Evolutionary conservation across 1,140 invertebrate genomes (phyloP), one percentile per base, ranked within the genome.

Genomic region (Trialeurodes vaporariorum): DNA sequence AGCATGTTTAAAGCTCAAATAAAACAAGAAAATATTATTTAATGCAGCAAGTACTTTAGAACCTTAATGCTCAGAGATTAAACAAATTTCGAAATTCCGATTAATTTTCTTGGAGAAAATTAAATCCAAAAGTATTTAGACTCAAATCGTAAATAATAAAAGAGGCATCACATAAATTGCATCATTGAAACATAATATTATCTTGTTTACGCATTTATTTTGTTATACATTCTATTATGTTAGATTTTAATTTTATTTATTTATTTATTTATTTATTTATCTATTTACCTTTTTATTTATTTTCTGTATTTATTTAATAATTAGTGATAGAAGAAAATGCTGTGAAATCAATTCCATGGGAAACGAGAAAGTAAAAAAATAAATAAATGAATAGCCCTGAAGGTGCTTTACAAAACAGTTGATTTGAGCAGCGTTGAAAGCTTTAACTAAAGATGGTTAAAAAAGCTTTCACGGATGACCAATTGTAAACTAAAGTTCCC

Each of bases 201-300:
- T 49, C 34, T 49, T 49, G 34, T 49, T 49, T 49, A 49, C 17
- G 34, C 34, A 49, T 49, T 49, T 49, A 49, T 49, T 49, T 49
- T 49, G 34, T 49, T 49, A 49, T 49, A 49, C 34, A 49, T 49
- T 49, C 34, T 9, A 49, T 5, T 49, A 49, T 49, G 34, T 49
- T 49, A 9, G 5, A 49, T 5, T 49, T 49, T 49, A 49, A 49
- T 49, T 49, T 49, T 49, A 49, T 49, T 49, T 17, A 49, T 17
- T 49, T 49, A 49, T 49, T 49, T 49, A 49, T 49, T 49, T 49
- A 49, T 49, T 49, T 49, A 49, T 49, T n/a, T n/a, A n/a, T n/a
- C n/a, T n/a, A n/a, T n/a, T n/a, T n/a, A n/a, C n/a, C n/a, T n/a
- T n/a, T n/a, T n/a, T 49, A 49, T 17, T 49, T 49, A 49, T 49